These are phyloP conservation scores for Brachymystax lenok DNA, from an alignment of 2,797 vertebrate genomes.

Conservation along the genomic window DNA sequence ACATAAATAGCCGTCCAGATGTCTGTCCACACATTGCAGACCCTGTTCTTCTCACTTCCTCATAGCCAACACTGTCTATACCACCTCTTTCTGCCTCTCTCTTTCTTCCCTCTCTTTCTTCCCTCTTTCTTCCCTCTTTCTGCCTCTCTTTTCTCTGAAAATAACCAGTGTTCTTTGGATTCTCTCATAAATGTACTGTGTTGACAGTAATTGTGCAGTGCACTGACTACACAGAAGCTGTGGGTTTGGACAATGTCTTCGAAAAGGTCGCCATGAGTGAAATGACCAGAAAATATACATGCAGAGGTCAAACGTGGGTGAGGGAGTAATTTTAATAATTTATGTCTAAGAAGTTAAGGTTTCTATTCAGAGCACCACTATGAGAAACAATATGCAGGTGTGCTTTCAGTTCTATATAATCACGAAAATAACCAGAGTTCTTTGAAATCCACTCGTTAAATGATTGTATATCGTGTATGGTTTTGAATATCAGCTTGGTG, in stretches of 20 bases:
- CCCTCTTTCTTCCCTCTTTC: background rate
- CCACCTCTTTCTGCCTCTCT: background rate
- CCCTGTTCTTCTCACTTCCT: slow-evolving; percentile 19
- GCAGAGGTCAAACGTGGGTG: slow-evolving; percentile 51
- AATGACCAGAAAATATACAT: slow-evolving; percentile 7
- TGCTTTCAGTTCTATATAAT: slow-evolving; percentile 34
- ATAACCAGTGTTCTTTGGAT: background rate
- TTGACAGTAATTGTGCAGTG: background rate
- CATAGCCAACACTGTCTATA: slow-evolving; percentile 20
- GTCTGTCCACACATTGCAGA: slow-evolving; percentile 43
- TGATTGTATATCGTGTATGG: background rate
- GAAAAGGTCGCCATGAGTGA: background rate
- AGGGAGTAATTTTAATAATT: slow-evolving; percentile 15
- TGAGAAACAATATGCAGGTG: slow-evolving; percentile 66
- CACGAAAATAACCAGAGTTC: background rate
- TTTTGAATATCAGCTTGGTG: background rate
- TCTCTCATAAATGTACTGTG: background rate
- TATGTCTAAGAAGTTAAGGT: slow-evolving; percentile 54
- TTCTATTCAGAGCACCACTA: slow-evolving; percentile 60
- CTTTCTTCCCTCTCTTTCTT: no score
- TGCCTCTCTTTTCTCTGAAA: background rate
- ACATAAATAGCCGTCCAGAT: slow-evolving; percentile 57
- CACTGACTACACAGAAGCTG: background rate
- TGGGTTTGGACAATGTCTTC: background rate
- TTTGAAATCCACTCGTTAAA: background rate